A percentile compares a stretch with the other conserved stretches of the same genome.
Conservation (phyloP, 2,113 vertebrate species). For the Tachysurus fulvidraco region DNA sequence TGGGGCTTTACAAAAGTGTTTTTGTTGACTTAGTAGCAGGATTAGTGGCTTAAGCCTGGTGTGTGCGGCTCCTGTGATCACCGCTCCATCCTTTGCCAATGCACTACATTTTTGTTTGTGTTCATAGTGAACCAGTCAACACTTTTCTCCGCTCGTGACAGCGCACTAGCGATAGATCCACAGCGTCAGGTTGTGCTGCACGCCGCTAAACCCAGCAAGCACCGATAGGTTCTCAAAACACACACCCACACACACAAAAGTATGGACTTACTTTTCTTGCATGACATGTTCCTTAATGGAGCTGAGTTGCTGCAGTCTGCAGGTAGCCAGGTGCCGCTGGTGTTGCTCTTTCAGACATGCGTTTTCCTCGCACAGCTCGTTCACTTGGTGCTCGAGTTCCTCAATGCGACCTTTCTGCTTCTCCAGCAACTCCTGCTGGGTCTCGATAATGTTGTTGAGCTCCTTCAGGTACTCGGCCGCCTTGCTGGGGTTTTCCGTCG, state of each 20-base stretch:
- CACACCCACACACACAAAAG: not conserved
- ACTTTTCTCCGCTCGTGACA: not conserved
- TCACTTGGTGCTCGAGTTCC: constrained; percentile 87
- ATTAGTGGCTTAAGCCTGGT: not conserved
- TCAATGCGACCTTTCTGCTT: constrained; percentile 84
- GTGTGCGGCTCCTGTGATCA: not conserved
- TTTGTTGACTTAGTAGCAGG: not conserved
- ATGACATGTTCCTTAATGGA: constrained; percentile 77
- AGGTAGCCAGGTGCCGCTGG: constrained; percentile 87
- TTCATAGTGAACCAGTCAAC: not conserved
- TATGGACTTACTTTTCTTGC: constrained; percentile 80
- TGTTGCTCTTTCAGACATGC: constrained; percentile 83
- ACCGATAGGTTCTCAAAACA: not conserved
- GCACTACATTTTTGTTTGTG: not conserved
- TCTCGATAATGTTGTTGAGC: constrained; percentile 85
- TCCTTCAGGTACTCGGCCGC: constrained; percentile 87
- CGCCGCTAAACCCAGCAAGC: constrained; percentile 8
- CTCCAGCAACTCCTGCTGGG: constrained; percentile 88
- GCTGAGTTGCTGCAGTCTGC: constrained; percentile 78
- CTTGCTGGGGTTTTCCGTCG: constrained; percentile 85
- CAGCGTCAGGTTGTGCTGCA: not conserved
- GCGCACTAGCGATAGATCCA: not conserved
- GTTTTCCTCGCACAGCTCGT: constrained; percentile 82
- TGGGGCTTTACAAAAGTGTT: constrained; percentile 13
- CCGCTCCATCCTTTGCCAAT: not conserved